Evolutionary conservation across 2,113 vertebrate species (phyloP).

Genomic region (Motacilla tschutschensis): DNA sequence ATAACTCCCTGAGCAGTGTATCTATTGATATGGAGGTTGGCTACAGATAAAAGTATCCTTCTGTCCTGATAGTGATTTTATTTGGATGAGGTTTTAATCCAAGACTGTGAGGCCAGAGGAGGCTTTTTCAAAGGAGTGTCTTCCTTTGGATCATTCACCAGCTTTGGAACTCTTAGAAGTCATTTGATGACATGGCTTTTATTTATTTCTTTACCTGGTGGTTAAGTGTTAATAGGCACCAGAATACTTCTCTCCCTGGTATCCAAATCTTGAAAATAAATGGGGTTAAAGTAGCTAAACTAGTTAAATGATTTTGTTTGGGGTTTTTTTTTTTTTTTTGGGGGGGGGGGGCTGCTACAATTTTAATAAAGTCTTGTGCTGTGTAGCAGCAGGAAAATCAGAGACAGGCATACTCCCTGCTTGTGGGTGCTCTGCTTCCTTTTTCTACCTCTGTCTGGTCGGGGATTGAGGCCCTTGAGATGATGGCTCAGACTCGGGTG

Average conservation of each 20-base stretch:
- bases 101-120: background rate
- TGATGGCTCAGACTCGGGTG: background rate
- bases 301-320: background rate
- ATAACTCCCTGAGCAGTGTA: background rate
- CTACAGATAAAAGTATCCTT: background rate
- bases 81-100: background rate
- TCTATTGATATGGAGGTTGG: background rate
- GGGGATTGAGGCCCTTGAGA: background rate
- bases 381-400: background rate
- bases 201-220: background rate
- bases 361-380: background rate
- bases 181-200: background rate
- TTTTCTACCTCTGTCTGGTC: background rate
- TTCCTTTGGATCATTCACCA: background rate
- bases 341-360: too few species aligned
- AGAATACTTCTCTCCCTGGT: background rate
- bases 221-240: background rate
- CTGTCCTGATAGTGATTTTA: background rate
- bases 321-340: accelerated
- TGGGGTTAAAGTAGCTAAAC: background rate
- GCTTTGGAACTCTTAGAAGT: background rate
- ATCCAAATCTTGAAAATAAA: background rate
- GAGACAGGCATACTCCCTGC: background rate
- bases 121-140: background rate
- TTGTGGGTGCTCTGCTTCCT: background rate